Evolutionary conservation across 2,113 vertebrate genomes (phyloP).

Genomic region (Lampris incognitus): DNA sequence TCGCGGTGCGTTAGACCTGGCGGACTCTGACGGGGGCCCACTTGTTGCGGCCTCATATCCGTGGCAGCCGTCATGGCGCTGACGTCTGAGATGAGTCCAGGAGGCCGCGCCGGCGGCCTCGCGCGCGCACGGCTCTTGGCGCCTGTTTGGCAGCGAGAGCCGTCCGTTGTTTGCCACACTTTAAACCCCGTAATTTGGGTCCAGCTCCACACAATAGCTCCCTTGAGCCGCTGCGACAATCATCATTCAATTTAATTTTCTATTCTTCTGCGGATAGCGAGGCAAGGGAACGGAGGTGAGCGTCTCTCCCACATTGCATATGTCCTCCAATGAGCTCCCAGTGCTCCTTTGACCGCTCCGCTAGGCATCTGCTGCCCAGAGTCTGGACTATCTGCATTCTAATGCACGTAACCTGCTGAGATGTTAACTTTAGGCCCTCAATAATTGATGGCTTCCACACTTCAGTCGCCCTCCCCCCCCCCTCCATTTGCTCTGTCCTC

Average conservation of each 20-base stretch:
- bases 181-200: slow-evolving; percentile 66
- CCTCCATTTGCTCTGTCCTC: slow-evolving; percentile 38
- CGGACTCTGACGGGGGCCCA: slow-evolving; percentile 43
- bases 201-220: slow-evolving; percentile 64
- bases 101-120: slow-evolving; percentile 35
- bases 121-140: slow-evolving; percentile 40
- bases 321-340: slow-evolving; percentile 69
- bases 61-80: slow-evolving; percentile 13
- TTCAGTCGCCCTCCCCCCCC: slow-evolving; percentile 76
- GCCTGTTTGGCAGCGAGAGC: slow-evolving; percentile 37
- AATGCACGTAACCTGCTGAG: slow-evolving; percentile 83
- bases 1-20: slow-evolving; percentile 61
- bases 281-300: slow-evolving; percentile 44
- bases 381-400: slow-evolving; percentile 84
- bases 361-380: slow-evolving; percentile 83
- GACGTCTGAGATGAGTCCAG: slow-evolving; percentile 58
- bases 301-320: slow-evolving; percentile 79
- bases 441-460: slow-evolving; percentile 88
- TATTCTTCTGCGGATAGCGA: slow-evolving; percentile 66
- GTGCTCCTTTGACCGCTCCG: slow-evolving; percentile 80
- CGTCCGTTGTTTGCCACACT: slow-evolving; percentile 71
- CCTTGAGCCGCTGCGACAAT: slow-evolving; percentile 66
- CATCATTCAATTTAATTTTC: slow-evolving; percentile 78
- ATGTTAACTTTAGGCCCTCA: slow-evolving; percentile 83
- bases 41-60: slow-evolving; percentile 61